Conservation (phyloP, 2,113 vertebrate genomes). For the Nothoprocta pentlandii region DNA sequence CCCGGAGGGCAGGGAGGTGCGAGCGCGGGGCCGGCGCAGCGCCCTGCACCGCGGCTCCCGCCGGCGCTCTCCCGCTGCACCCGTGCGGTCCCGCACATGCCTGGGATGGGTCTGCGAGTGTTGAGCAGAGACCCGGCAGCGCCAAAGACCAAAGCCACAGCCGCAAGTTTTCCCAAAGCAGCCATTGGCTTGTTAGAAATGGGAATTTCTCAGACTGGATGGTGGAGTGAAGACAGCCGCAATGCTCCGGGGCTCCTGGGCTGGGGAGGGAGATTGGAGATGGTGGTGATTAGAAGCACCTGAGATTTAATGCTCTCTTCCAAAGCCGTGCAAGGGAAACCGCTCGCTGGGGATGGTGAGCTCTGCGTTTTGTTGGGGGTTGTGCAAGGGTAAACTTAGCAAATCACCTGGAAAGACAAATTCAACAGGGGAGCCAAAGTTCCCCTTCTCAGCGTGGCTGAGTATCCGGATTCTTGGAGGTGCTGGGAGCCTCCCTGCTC, state of each 20-base stretch:
- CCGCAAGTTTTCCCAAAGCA: not conserved
- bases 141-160: not conserved
- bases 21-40: too few species aligned
- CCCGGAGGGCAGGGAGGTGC: too few species aligned
- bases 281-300: constrained; percentile 66
- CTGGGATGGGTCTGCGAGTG: not conserved
- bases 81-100: too few species aligned
- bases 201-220: not conserved
- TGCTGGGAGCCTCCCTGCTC: constrained; percentile 15
- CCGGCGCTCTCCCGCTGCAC: too few species aligned
- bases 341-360: constrained; percentile 59
- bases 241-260: constrained; percentile 40
- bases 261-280: constrained; percentile 36
- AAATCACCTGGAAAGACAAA: constrained; percentile 38
- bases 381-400: constrained; percentile 46
- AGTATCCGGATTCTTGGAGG: constrained; percentile 37
- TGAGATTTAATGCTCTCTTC: constrained; percentile 33
- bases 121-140: not conserved
- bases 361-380: constrained; percentile 47
- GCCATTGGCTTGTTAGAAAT: not conserved
- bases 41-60: too few species aligned
- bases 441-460: not conserved
- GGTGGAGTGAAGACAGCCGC: constrained; percentile 21
- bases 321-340: constrained; percentile 55
- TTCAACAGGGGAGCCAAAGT: not conserved